Conservation (phyloP, 2,888 invertebrate species). For the Athetis lepigone region DNA sequence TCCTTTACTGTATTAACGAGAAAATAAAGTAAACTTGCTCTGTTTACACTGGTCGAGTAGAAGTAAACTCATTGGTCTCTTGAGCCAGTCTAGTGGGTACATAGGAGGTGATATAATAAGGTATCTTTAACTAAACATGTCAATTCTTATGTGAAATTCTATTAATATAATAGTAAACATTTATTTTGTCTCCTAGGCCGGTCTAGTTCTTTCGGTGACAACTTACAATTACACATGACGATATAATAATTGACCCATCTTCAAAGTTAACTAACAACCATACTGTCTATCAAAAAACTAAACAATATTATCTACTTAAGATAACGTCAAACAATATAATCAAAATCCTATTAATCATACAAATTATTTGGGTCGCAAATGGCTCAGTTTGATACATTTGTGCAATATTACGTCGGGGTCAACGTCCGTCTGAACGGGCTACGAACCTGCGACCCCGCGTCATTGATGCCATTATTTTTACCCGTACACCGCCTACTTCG, state of each 20-base stretch:
- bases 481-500: slow-evolving; percentile 55
- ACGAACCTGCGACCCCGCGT: slow-evolving; percentile 75
- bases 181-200: not conserved
- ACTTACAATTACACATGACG: not conserved
- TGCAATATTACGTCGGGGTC: slow-evolving; percentile 70
- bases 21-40: slow-evolving; percentile 4
- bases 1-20: slow-evolving; percentile 16
- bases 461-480: slow-evolving; percentile 72
- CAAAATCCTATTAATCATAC: slow-evolving; percentile 43
- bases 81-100: not conserved
- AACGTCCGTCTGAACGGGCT: slow-evolving; percentile 71
- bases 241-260: not conserved
- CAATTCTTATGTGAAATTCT: too few relatives aligned
- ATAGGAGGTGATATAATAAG: too few relatives aligned
- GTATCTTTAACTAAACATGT: too few relatives aligned
- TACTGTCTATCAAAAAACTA: too few relatives aligned
- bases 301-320: not conserved
- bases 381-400: slow-evolving; percentile 51
- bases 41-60: not conserved
- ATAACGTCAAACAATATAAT: slow-evolving; percentile 26
- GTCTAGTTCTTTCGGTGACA: slow-evolving; percentile 3
- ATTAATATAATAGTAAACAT: too few relatives aligned
- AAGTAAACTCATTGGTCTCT: not conserved
- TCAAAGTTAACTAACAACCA: not conserved
- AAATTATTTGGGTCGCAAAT: slow-evolving; percentile 34